Base-by-base conservation (phyloP, 2,113 vertebrate genomes). In the Xiphorhynchus elegans region DNA sequence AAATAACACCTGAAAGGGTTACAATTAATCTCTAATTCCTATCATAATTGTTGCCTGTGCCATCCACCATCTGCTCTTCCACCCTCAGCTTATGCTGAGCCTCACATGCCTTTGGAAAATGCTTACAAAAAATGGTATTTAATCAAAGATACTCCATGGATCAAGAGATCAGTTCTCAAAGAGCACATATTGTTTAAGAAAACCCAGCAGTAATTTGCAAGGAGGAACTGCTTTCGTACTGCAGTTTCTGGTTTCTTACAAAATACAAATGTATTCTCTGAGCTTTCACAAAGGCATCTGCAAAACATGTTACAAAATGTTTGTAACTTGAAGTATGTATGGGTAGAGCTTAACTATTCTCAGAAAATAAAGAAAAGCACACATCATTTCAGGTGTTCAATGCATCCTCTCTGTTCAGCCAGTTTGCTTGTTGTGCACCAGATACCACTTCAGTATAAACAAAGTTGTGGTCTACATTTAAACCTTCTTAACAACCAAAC, bases 401-500 rank as follows among this genome's bases (percentile, higher is more conserved):
- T 35, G 47, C 44, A 50, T 33, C 64, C 7, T 70, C 37, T 77
- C 44, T 70, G 24, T 52, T 86, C 84, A 87, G 69, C 17, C 53
- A 53, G 33, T 42, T 63, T 67, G 52, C 60, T 67, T 50, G 17
- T 19, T 73, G 39, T 44, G 18, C 15, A 84, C 49, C 47, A 91
- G 17, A 52, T n/a, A 78, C 17, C 60, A 75, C 35, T 84, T 67
- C 77, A 84, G 18, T 29, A 46, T 28, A 89, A 90, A 87, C 74
- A 79, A 78, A 82, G 58, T 1, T 78, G 56, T 82, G 87, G 44
- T 59, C 66, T 13, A 79, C 44, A 60, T 90, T 52, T 79, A 93
- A 95, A 89, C 35, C 52, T 56, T 59, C 47, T 72, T 59, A 91
- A 90, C 81, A 95, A 89, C 79, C 47, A 91, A 70, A 58, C 33